Evolutionary conservation across 2,113 vertebrate genomes (phyloP).

Genomic region (Limnothrissa miodon): DNA sequence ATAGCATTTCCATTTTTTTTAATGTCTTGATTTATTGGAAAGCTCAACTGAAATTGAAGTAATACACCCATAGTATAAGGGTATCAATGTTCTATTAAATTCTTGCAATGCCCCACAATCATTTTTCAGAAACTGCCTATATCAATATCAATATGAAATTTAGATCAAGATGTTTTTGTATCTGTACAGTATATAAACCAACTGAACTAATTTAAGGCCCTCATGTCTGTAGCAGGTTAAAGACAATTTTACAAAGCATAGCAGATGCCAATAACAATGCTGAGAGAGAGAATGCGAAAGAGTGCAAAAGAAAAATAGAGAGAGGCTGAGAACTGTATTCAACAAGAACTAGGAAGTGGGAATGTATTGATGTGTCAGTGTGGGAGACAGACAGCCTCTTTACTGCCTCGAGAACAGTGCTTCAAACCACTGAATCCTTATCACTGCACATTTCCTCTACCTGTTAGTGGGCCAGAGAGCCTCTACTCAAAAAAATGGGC

Average conservation of each 20-base stretch:
- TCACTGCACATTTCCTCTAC: neutral
- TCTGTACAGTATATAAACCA: no score
- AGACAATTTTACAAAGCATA: neutral
- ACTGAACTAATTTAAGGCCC: neutral
- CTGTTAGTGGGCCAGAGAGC: neutral
- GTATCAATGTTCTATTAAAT: neutral
- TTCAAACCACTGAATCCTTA: neutral
- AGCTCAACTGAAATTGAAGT: constrained; percentile 5
- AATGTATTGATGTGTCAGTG: neutral
- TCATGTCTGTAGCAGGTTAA: neutral
- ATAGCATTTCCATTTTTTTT: neutral
- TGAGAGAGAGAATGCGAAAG: neutral
- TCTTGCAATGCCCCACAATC: neutral
- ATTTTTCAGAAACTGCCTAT: neutral
- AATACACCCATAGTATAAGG: neutral
- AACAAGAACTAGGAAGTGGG: neutral
- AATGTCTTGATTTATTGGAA: neutral
- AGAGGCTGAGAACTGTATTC: no score
- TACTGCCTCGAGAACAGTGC: neutral
- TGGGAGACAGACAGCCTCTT: neutral
- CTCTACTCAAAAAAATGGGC: neutral
- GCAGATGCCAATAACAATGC: neutral
- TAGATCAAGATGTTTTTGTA: no score
- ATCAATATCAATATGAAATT: neutral
- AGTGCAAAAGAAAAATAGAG: neutral